Percentiles rank a stretch among this genome's conserved stretches.
These are phyloP conservation scores for Leuctra nigra DNA, from an alignment of 2,888 invertebrate species.

Conservation along the genomic window DNA sequence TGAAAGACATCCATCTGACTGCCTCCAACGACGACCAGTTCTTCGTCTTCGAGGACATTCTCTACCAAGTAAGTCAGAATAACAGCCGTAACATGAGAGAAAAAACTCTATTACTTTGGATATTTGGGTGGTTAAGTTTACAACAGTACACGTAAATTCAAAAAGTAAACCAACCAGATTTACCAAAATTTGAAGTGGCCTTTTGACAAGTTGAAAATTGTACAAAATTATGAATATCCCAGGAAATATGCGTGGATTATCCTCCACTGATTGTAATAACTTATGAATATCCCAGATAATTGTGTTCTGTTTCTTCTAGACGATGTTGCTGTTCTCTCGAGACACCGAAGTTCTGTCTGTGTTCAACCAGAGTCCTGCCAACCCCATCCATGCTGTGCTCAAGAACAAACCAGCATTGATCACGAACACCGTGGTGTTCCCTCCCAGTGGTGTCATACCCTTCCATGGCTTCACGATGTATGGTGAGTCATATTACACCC, in stretches of 20 bases:
- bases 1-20: conserved; percentile 93
- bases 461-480: conserved; percentile 98
- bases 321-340: conserved; percentile 85
- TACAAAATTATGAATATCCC: too few relatives aligned
- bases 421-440: conserved; percentile 71
- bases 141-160: too few relatives aligned
- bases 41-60: conserved; percentile 93
- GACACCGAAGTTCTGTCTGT: conserved; percentile 73
- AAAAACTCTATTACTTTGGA: too few relatives aligned
- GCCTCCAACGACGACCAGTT: conserved; percentile 97
- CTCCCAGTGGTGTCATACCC: conserved; percentile 91
- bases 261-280: too few relatives aligned
- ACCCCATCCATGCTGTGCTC: conserved; percentile 65
- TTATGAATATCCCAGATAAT: too few relatives aligned
- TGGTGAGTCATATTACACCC: conserved; percentile 51
- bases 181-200: too few relatives aligned
- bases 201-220: too few relatives aligned
- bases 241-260: too few relatives aligned
- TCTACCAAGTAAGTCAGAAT: conserved; percentile 81
- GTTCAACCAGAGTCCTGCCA: conserved; percentile 48
- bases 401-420: conserved; percentile 61
- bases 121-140: too few relatives aligned
- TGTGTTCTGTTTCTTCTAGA: conserved; percentile 42
- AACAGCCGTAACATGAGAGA: too few relatives aligned
- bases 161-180: too few relatives aligned